Evolutionary conservation across 2,113 vertebrate species (phyloP).

Genomic region (Zapornia atra): DNA sequence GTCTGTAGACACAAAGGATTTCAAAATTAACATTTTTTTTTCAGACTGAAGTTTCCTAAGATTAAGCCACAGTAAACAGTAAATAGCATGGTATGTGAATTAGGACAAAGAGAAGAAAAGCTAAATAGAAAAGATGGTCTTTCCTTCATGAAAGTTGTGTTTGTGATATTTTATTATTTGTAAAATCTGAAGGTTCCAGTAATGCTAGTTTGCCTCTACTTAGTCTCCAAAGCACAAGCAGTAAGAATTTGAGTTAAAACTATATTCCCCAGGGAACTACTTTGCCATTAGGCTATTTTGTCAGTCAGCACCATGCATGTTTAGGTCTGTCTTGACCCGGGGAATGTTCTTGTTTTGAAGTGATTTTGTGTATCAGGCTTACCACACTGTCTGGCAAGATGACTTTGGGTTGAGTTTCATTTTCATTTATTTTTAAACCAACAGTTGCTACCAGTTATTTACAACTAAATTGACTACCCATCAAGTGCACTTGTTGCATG

Average conservation of each 20-base stretch:
- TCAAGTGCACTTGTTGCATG: not conserved
- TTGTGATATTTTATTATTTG: not conserved
- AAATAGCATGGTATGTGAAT: not conserved
- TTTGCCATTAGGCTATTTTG: not conserved
- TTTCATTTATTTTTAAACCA: not conserved
- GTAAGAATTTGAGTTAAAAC: not conserved
- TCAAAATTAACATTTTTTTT: constrained; percentile 1
- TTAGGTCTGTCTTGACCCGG: not conserved
- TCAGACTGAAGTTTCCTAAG: not conserved
- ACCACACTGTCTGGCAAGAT: not conserved
- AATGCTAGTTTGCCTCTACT: not conserved
- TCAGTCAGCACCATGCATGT: not conserved
- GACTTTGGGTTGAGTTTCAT: not conserved
- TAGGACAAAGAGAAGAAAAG: not conserved
- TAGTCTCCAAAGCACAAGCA: not conserved
- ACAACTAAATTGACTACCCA: not conserved
- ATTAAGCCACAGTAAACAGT: constrained; percentile 14
- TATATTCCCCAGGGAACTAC: not conserved
- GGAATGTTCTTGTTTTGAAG: not conserved
- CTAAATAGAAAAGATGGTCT: not conserved
- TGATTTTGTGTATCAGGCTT: not conserved
- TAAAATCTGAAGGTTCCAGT: not conserved
- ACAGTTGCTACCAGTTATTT: not conserved
- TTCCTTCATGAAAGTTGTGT: not conserved
- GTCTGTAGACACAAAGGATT: constrained; percentile 35